Evolutionary conservation across 2,797 vertebrate species (phyloP).

Genomic region (Coccyzus lansbergi): DNA sequence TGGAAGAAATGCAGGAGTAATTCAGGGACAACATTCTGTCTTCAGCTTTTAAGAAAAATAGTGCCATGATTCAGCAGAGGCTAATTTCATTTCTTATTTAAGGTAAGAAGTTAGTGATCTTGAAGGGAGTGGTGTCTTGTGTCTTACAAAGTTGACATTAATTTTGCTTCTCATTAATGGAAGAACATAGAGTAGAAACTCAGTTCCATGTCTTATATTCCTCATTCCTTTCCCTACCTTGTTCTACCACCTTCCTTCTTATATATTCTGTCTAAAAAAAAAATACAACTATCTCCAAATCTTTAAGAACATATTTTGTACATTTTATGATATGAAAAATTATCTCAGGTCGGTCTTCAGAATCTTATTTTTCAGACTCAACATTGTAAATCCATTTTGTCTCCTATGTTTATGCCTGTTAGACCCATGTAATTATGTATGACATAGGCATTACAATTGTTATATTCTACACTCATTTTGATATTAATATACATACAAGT

Average conservation of each 20-base stretch:
- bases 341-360: not conserved
- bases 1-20: not conserved
- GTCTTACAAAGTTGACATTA: not conserved
- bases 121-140: not conserved
- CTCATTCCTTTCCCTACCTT: not conserved
- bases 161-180: not conserved
- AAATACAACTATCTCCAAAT: not conserved
- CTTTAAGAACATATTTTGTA: not conserved
- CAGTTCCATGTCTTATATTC: not conserved
- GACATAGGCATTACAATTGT: not conserved
- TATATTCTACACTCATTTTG: not conserved
- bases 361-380: not conserved
- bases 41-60: conserved; percentile 10
- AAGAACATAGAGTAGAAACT: not conserved
- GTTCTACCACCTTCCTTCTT: not conserved
- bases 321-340: not conserved
- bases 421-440: not conserved
- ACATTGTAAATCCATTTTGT: not conserved
- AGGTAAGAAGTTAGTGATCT: not conserved
- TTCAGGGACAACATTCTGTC: not conserved
- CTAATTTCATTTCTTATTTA: not conserved
- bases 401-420: not conserved
- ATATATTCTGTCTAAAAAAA: not conserved
- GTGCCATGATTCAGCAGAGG: not conserved
- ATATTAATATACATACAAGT: not conserved